A percentile compares a stretch with the other conserved stretches of the same genome.
Conservation (phyloP, 2,113 vertebrate species). For the Syrmaticus mikado region DNA sequence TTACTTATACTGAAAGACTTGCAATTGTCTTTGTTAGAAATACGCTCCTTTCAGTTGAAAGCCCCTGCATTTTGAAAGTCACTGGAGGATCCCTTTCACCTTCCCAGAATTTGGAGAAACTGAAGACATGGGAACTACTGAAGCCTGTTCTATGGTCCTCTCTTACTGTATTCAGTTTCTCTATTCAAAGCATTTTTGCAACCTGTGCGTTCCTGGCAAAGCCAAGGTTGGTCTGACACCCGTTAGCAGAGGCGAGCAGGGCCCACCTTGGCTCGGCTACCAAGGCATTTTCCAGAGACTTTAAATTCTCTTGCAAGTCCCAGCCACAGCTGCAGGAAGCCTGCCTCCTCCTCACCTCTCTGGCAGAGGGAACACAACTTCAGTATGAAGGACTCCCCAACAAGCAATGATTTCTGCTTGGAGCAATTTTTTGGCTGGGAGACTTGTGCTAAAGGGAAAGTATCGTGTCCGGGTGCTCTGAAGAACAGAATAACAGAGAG, state of each 20-base stretch:
- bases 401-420: not conserved
- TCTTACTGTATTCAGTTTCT: not conserved
- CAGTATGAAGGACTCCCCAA: not conserved
- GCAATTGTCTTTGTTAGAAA: constrained; percentile 3
- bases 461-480: not conserved
- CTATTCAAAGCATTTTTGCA: not conserved
- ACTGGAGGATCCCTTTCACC: not conserved
- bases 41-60: not conserved
- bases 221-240: not conserved
- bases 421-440: not conserved
- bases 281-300: not conserved
- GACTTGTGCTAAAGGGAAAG: not conserved
- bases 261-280: not conserved
- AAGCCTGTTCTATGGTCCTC: not conserved
- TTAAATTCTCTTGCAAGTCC: not conserved
- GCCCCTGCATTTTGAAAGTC: constrained; percentile 21
- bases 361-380: not conserved
- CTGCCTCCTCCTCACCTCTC: not conserved
- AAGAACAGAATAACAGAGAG: not conserved
- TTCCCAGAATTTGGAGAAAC: not conserved
- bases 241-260: fast-evolving
- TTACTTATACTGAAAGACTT: constrained; percentile 7
- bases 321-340: not conserved
- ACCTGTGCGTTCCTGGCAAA: not conserved
- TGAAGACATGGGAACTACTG: not conserved